Percentiles rank a stretch among this genome's conserved stretches.
These are phyloP conservation scores for Dastarcus helophoroides DNA, from an alignment of 2,888 invertebrate genomes.

Conservation along the genomic window DNA sequence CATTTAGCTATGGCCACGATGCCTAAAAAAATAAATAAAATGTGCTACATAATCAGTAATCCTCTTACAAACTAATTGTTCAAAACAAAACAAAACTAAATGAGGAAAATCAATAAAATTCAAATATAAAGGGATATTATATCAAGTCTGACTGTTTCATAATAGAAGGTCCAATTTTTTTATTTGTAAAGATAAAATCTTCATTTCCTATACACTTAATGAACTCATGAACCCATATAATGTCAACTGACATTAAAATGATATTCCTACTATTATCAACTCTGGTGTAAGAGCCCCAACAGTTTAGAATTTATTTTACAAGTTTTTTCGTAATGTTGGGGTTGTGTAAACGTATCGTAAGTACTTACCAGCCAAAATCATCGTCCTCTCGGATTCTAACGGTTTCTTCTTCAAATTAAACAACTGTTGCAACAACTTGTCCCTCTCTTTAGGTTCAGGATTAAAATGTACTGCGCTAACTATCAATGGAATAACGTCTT, in stretches of 20 bases:
- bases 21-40: constrained; percentile 26
- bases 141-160: background rate
- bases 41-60: background rate
- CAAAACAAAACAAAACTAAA: too few species aligned
- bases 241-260: too few species aligned
- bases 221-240: too few species aligned
- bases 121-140: constrained; percentile 1
- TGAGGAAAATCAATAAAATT: background rate
- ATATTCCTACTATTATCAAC: too few species aligned
- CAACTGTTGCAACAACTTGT: constrained; percentile 51
- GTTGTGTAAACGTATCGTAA: too few species aligned
- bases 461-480: constrained; percentile 50
- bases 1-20: constrained; percentile 38
- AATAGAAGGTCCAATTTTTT: too few species aligned
- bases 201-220: too few species aligned
- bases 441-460: constrained; percentile 45
- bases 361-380: constrained; percentile 41
- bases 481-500: constrained; percentile 56
- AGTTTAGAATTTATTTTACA: too few species aligned
- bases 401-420: constrained; percentile 64
- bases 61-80: too few species aligned
- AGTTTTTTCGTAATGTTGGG: too few species aligned
- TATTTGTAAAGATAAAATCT: too few species aligned
- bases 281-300: too few species aligned
- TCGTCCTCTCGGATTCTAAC: constrained; percentile 50